Conservation (phyloP, 2,888 invertebrate genomes). For the Osedax fenrisi region DNA sequence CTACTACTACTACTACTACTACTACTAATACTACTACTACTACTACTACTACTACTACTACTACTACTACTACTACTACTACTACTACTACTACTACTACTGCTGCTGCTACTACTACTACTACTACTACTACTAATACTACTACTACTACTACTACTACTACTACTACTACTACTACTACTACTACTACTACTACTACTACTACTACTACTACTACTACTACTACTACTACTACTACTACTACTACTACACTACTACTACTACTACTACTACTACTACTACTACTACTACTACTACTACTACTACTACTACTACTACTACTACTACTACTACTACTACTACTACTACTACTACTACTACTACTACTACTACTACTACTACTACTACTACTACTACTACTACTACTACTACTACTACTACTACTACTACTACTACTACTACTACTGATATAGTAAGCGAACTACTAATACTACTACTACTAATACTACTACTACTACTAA, state of each 20-base stretch:
- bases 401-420: not conserved
- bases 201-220: not conserved
- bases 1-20: no score
- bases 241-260: no score
- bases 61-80: conserved; percentile 4
- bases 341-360: not conserved
- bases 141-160: not conserved
- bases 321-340: not conserved
- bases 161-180: not conserved
- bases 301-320: not conserved
- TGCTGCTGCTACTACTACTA: not conserved
- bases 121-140: no score
- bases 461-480: no score
- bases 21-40: no score
- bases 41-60: not conserved
- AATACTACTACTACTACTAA: no score
- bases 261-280: no score
- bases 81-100: conserved; percentile 7
- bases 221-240: not conserved
- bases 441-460: no score
- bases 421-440: conserved; percentile 5
- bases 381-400: not conserved
- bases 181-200: not conserved
- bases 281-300: not conserved
- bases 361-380: not conserved